Conservation (phyloP, 2,113 vertebrate genomes). For the Theristicus caerulescens region DNA sequence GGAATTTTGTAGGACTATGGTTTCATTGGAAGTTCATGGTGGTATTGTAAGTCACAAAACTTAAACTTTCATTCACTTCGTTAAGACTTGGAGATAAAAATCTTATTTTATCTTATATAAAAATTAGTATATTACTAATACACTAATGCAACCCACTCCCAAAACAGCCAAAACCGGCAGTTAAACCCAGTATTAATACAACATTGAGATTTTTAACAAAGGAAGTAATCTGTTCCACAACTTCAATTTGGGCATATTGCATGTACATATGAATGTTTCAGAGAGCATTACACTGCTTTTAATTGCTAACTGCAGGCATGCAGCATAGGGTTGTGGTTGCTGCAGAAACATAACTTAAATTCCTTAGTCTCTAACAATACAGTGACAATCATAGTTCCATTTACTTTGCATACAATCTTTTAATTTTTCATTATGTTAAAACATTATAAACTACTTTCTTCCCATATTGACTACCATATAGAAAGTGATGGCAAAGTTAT, state of each 20-base stretch:
- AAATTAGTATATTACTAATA: neutral
- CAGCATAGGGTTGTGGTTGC: neutral
- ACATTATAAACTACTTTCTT: neutral
- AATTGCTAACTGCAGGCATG: neutral
- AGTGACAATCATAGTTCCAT: neutral
- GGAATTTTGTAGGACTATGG: neutral
- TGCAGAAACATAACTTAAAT: neutral
- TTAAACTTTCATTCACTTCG: neutral
- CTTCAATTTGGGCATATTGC: neutral
- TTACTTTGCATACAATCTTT: neutral
- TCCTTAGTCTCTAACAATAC: neutral
- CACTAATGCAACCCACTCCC: neutral
- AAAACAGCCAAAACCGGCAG: neutral
- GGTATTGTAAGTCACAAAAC: neutral
- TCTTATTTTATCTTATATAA: neutral
- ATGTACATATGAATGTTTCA: neutral
- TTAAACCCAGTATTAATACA: neutral
- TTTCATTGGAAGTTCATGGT: neutral
- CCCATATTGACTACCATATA: neutral
- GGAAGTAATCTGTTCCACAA: neutral
- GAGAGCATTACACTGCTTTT: neutral
- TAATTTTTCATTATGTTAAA: neutral
- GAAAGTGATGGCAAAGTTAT: neutral
- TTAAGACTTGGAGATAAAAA: neutral
- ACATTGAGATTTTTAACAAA: neutral